Evolutionary conservation across 2,888 invertebrate species (phyloP), one percentile per base, ranked within the genome.

Genomic region (Chaetoderma sp.): DNA sequence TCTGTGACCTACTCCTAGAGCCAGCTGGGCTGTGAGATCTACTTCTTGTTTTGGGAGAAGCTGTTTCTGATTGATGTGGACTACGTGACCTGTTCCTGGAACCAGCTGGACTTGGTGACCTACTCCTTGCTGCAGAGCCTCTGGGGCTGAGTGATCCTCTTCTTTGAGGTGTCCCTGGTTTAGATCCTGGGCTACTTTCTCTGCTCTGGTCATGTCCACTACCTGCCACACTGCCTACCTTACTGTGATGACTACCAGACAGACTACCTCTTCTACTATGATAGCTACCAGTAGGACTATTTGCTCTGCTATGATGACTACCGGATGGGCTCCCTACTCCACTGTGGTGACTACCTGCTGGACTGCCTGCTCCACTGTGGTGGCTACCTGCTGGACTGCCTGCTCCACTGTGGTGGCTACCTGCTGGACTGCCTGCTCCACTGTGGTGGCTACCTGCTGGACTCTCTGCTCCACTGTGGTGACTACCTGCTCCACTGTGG

Each of bases 381-480:
- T 25, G 18, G 4, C 28, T 21, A 33, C 58, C 42, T 30, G 63
- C 59, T 33, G 70, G 72, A 55, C 73, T 71, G 4, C 55, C 72
- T 47, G 74, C 71, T 13, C 67, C 65, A 60, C 74, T 72, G 16
- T 52, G 21, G 5, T 13, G 27, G 13, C 25, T 16, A 18, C 71
- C 68, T 42, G 55, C 64, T 30, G 72, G 68, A 18, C 70, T 65
- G 44, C 69, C 63, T 28, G 61, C 60, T 32, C 62, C 58, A n/a
- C n/a, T n/a, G n/a, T n/a, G n/a, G 25, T 67, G 68, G 42, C 69
- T 70, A 1, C 39, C 54, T 21, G 68, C 61, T 5, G 63, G 64
- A 36, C 68, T 66, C n/a, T 65, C 60, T 50, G 64, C 62, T 45
- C 71, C 65, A 58, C 67, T 69, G 18, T 39, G 36, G 23, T 55